These are phyloP conservation scores for Dasyurus viverrinus DNA, from an alignment of 2,113 vertebrate genomes.

Conservation along the genomic window DNA sequence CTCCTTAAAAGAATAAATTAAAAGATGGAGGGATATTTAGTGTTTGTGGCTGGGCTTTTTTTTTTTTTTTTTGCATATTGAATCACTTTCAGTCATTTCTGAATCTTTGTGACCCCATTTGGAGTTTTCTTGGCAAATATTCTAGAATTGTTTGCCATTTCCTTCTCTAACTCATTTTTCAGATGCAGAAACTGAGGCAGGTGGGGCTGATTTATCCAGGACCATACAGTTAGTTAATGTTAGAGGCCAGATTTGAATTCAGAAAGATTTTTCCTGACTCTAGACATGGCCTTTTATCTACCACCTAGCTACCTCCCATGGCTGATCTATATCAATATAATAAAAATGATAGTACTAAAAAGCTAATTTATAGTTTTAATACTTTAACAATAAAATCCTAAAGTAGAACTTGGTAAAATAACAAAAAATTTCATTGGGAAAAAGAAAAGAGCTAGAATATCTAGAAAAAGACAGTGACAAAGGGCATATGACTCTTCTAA, in stretches of 20 bases:
- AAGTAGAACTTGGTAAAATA: neutral
- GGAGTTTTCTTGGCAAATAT: neutral
- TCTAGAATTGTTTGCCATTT: neutral
- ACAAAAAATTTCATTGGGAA: neutral
- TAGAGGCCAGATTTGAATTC: neutral
- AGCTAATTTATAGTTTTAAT: no score
- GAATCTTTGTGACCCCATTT: neutral
- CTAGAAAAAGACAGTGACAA: neutral
- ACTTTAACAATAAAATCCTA: neutral
- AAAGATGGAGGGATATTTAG: no score
- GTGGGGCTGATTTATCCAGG: neutral
- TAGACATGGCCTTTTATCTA: no score
- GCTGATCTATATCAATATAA: no score
- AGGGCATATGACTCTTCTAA: neutral
- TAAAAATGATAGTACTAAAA: no score
- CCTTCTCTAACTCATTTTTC: neutral
- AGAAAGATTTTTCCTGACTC: neutral
- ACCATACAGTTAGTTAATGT: neutral
- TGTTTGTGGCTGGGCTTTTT: no score
- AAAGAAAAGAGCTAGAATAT: neutral
- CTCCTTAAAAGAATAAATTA: no score
- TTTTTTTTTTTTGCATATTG: no score
- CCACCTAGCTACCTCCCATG: no score
- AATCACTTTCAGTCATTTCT: neutral
- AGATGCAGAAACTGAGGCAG: neutral